Evolutionary conservation across 2,888 invertebrate species (phyloP), one percentile per base, ranked within the genome.

Genomic region (Drosophila rubida): DNA sequence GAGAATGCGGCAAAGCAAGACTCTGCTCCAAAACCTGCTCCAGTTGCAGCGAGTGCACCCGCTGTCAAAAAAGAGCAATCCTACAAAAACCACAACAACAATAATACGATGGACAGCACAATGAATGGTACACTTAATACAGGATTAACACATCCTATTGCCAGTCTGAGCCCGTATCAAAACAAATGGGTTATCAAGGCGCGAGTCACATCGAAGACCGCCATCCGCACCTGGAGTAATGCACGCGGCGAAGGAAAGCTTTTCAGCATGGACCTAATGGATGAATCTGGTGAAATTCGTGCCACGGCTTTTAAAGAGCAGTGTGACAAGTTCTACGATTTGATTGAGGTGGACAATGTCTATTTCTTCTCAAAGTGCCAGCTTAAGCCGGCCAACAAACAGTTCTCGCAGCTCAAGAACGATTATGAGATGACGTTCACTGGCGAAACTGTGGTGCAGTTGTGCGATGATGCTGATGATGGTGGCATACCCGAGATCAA

Each of bases 351-450:
- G 0, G 95, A 96, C 81, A 95, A 96, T 91, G 95, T 98, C 0
- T 99, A 98, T 91, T 97, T 95, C 90, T 95, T 99, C 68, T 96
- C 96, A 45, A 95, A 95, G 69, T 97, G 96, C 71, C 93, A 93
- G 45, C 92, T 99, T n/a, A 99, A 99, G 91, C 94, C 96, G 1
- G 99, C 99, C 0, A 99, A 99, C 92, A 98, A 98, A 90, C 95
- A 96, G 89, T 99, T 94, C 91, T 94, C 94, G 30, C 94, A 93
- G 35, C 91, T 98, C 5, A 96, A 96, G 76, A 98, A 99, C 90
- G 99, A 99, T 90, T 99, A 99, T 88, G 99, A 99, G 91, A 96
- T 99, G 95, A 96, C 97, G 1, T 95, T 99, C 87, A 95, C 93
- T 9, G 92, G 92, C 6, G 97, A 98, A 44, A 95, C 97, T 0